phyloP scores from a whole-genome alignment of 2,888 invertebrate species.

The Brenthis hecate region DNA sequence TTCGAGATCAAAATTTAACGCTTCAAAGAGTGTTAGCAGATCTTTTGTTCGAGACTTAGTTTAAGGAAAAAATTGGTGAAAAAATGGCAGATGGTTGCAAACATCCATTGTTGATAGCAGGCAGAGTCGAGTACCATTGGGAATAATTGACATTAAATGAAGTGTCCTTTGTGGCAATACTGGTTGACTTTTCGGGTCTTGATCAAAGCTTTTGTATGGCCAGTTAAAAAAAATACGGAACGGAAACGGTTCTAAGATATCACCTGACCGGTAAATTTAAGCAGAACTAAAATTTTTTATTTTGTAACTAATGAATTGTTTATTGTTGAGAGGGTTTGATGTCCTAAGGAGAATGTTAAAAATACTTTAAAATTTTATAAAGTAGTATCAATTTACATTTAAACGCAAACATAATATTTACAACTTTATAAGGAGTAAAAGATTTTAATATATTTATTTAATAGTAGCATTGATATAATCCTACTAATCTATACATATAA shows the following conservation, averaged over 20 bases:
- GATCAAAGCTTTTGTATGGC: constrained; percentile 30
- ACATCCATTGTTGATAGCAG: constrained; percentile 52
- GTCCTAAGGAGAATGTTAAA: no score
- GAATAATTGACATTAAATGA: constrained; percentile 72
- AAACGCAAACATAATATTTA: no score
- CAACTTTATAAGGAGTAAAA: no score
- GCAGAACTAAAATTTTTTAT: no score
- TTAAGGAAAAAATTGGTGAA: constrained; percentile 49
- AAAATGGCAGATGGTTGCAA: constrained; percentile 62
- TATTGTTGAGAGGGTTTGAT: no score
- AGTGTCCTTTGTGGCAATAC: constrained; percentile 53
- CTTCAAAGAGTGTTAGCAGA: constrained; percentile 51
- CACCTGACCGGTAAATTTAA: neutral
- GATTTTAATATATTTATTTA: no score
- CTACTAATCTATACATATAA: no score
- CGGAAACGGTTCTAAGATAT: constrained; percentile 15
- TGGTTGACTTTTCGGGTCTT: constrained; percentile 39
- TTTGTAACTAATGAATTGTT: no score
- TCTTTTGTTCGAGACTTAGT: constrained; percentile 49
- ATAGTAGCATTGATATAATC: no score
- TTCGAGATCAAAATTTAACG: constrained; percentile 68
- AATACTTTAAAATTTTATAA: no score
- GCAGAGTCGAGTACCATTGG: constrained; percentile 59
- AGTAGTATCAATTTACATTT: no score
- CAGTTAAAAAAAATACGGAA: neutral